These are phyloP conservation scores for Choristoneura rosaceana DNA, from an alignment of 2,888 invertebrate species.

Conservation along the genomic window DNA sequence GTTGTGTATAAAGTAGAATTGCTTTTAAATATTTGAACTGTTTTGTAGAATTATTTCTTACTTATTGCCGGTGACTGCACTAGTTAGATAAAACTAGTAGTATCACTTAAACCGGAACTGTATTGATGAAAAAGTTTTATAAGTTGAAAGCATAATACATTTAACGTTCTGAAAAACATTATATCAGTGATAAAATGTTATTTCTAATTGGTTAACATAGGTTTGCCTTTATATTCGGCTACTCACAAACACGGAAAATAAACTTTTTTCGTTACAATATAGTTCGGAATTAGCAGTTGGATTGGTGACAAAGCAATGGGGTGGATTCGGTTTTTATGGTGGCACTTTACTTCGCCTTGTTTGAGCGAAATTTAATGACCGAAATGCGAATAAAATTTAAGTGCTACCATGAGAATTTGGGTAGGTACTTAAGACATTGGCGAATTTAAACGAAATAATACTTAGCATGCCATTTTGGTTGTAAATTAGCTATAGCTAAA, in stretches of 20 bases:
- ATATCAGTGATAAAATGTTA: conserved; percentile 3
- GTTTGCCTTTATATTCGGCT: neutral
- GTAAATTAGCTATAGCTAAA: conserved; percentile 50
- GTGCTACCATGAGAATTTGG: neutral
- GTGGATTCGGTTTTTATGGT: conserved; percentile 10
- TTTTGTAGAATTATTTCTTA: too few species aligned
- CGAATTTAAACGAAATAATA: conserved; percentile 28
- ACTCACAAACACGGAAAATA: neutral
- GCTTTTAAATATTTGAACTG: too few species aligned
- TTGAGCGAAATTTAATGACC: neutral
- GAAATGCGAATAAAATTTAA: neutral
- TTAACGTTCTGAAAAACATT: neutral
- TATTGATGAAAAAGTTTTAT: neutral
- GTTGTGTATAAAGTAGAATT: too few species aligned
- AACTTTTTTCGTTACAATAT: neutral
- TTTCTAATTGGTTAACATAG: neutral
- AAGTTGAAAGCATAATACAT: too few species aligned
- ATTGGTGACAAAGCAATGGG: conserved; percentile 1
- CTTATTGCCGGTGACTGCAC: too few species aligned
- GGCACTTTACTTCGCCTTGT: conserved; percentile 1
- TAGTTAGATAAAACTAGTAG: neutral
- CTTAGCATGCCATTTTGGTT: conserved; percentile 59
- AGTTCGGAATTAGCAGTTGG: neutral
- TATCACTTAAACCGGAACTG: neutral
- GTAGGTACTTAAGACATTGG: conserved; percentile 12